Evolutionary conservation across 1,140 invertebrate genomes (phyloP), one percentile per base, ranked within the genome.

Genomic region (Hypothenemus hampei): DNA sequence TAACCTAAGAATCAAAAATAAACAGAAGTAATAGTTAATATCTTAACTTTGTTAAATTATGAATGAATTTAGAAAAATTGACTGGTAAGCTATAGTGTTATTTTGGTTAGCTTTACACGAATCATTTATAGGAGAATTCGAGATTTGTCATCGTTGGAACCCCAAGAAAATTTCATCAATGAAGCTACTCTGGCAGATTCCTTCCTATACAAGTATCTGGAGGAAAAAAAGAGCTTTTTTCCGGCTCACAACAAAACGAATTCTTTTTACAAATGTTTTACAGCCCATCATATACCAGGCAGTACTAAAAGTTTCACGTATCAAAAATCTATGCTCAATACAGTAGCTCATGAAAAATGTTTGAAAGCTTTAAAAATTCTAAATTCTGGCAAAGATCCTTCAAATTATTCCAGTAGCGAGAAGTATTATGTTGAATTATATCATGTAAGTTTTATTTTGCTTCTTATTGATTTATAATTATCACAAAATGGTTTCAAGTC

Each of bases 361-460:
- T 62, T 66, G 23, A 59, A 56, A 13, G 63, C 62, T n/a, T 35
- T 66, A 16, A 51, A 62, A 44, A n/a, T 66, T 16, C 33, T 62
- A n/a, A 48, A 60, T 33, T 45, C 39, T 16, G 55, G 55, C 26
- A 57, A 57, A 13, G 45, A 57, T 46, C 45, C 46, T 44, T 36
- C 40, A 0, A 20, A 15, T 24, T 50, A 41, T 31, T 36, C 35
- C 20, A 50, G 39, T 44, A 16, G 13, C 4, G 10, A 6, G 40
- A 43, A 31, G 23, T 10, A 29, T 29, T 29, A n/a, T 57, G 15
- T 58, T 4, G 35, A 63, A 36, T 18, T 61, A n/a, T 61, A 62
- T 35, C 46, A 59, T 33, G 57, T 63, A 57, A 26, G 36, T 16
- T 37, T n/a, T 35, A 22, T 15, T 23, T 33, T 23, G 46, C 39